Conservation (phyloP, 1,140 invertebrate genomes). For the Acromyrmex echinatior region DNA sequence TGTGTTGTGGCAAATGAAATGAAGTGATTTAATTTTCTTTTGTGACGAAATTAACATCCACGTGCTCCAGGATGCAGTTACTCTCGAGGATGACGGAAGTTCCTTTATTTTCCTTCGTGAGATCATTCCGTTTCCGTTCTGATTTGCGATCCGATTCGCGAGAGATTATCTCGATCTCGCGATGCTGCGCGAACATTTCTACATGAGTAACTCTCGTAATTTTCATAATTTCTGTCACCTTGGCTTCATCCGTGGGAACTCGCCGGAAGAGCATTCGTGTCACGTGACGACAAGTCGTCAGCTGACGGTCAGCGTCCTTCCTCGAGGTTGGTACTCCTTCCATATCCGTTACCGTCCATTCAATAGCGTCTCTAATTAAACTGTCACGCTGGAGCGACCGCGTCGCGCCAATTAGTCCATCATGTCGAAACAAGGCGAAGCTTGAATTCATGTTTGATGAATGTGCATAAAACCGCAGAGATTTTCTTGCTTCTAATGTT, state of each 20-base stretch:
- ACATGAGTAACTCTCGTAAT: not conserved
- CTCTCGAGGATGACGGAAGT: not conserved
- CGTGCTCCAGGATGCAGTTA: not conserved
- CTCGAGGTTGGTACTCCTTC: conserved; percentile 49
- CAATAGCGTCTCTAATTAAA: conserved; percentile 57
- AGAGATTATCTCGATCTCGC: conserved; percentile 2
- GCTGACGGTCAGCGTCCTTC: conserved; percentile 31
- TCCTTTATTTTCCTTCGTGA: not conserved
- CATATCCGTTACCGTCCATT: not conserved
- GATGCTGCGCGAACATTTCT: not conserved
- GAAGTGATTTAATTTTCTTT: not conserved
- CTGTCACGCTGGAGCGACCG: not conserved
- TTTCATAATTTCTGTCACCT: conserved; percentile 3
- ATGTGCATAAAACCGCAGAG: not conserved
- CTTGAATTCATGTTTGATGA: not conserved
- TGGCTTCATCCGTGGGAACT: conserved; percentile 10
- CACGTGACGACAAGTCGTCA: conserved; percentile 34
- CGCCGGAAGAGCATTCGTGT: not conserved
- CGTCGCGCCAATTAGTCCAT: conserved; percentile 49
- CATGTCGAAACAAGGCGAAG: not conserved
- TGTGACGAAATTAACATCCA: not conserved
- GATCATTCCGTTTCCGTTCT: not conserved
- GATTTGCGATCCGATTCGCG: not conserved
- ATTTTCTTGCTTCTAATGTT: not conserved
- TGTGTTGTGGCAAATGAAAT: not conserved